Conservation (phyloP, 2,113 vertebrate species). For the Heliornis fulica region DNA sequence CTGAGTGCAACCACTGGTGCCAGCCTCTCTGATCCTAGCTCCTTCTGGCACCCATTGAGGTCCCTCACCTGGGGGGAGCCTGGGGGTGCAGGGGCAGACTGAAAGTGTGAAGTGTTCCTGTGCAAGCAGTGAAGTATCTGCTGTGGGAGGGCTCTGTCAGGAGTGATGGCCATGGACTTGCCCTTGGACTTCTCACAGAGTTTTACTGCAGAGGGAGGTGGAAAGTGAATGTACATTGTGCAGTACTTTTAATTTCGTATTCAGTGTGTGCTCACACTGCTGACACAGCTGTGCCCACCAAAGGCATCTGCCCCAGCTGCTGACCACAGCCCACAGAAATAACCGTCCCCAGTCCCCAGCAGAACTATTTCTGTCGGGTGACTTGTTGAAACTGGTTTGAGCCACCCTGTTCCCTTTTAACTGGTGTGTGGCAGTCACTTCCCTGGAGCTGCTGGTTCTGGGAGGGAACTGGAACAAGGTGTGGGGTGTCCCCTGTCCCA, state of each 20-base stretch:
- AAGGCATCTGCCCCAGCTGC: not conserved
- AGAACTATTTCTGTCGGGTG: not conserved
- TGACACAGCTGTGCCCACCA: accelerated
- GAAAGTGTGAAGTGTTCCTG: not conserved
- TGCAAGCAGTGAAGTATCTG: not conserved
- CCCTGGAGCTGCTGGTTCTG: not conserved
- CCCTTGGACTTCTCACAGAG: accelerated
- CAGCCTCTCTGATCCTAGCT: not conserved
- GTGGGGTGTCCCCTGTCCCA: not conserved
- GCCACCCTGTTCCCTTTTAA: not conserved
- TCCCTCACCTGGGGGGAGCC: not conserved
- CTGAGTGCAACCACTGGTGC: not conserved
- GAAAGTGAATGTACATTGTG: not conserved
- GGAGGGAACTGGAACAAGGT: not conserved
- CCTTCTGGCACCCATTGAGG: not conserved
- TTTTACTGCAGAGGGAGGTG: not conserved
- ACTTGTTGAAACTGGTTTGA: not conserved
- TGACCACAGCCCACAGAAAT: not conserved
- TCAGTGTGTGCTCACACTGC: not conserved
- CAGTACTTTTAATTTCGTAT: accelerated
- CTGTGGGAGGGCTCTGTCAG: not conserved
- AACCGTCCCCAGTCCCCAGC: not conserved
- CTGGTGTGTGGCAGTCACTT: not conserved
- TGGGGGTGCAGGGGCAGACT: accelerated
- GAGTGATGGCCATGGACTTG: not conserved